Evolutionary conservation across 2,888 invertebrate species (phyloP).

Genomic region (Rapana venosa): DNA sequence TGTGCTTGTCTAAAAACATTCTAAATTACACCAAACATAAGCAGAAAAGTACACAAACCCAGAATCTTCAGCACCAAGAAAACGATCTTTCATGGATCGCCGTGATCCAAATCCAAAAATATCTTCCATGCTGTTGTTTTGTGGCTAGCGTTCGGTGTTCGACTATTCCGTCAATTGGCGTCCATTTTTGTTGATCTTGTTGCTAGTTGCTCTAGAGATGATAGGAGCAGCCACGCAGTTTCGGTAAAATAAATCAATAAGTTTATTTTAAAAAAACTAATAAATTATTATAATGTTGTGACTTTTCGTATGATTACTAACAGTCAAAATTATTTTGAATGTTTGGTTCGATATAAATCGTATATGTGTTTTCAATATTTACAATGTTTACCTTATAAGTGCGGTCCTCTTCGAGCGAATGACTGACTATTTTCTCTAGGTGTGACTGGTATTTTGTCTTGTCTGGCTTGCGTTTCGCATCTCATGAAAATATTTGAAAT

Average conservation of each 20-base stretch:
- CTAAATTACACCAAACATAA: background rate
- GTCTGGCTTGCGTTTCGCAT: too few relatives aligned
- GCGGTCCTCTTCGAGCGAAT: too few relatives aligned
- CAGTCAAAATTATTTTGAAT: too few relatives aligned
- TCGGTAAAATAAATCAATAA: background rate
- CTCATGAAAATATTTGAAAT: too few relatives aligned
- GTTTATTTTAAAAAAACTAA: too few relatives aligned
- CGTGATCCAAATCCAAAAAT: conserved; percentile 26
- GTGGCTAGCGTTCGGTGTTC: background rate
- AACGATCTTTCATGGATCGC: conserved; percentile 22
- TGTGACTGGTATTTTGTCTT: too few relatives aligned
- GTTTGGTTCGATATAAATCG: too few relatives aligned
- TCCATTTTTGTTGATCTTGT: conserved; percentile 44
- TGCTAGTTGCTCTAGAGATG: conserved; percentile 40
- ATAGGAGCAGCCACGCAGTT: conserved; percentile 21
- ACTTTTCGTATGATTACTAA: too few relatives aligned
- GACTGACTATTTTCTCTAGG: too few relatives aligned
- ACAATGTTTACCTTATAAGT: too few relatives aligned
- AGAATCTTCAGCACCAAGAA: conserved; percentile 35
- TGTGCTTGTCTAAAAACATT: background rate
- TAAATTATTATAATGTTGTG: too few relatives aligned
- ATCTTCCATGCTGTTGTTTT: conserved; percentile 28
- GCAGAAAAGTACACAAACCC: conserved; percentile 26
- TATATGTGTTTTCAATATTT: too few relatives aligned
- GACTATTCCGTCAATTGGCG: background rate